Evolutionary conservation across 92 coral and sea anemone species (phyloP).

Genomic region (Muricea muricata): DNA sequence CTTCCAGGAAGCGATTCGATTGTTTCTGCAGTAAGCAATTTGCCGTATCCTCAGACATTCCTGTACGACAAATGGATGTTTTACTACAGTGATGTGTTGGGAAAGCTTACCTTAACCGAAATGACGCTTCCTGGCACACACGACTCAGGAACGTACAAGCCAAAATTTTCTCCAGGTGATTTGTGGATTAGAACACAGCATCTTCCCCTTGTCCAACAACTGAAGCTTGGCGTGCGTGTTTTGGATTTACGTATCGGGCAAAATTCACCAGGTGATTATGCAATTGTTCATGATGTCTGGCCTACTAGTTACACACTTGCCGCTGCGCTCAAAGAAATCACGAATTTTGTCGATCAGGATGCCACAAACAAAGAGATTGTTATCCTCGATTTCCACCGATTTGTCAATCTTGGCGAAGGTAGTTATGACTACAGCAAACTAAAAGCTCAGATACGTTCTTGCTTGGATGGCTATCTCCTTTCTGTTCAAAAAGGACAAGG

Average conservation of each 20-base stretch:
- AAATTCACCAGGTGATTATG: not conserved
- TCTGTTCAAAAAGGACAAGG: not conserved
- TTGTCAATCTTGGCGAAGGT: not conserved
- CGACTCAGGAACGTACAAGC: not conserved
- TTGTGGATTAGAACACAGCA: not conserved
- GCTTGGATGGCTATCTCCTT: not conserved
- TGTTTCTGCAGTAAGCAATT: not conserved
- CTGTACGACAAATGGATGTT: not conserved
- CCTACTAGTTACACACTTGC: not conserved
- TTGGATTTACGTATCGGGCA: not conserved
- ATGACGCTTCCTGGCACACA: slow-evolving; percentile 5
- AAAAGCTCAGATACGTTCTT: not conserved
- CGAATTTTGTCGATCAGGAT: not conserved
- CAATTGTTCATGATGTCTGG: not conserved
- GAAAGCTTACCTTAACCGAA: not conserved
- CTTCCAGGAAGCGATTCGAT: not conserved
- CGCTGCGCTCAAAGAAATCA: not conserved
- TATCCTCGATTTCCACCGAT: not conserved
- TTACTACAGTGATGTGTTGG: not conserved
- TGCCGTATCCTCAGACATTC: not conserved
- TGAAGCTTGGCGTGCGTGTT: not conserved
- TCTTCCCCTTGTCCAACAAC: not conserved
- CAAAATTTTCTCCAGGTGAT: not conserved
- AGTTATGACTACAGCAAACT: not conserved
- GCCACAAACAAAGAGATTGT: not conserved